Evolutionary conservation across 2,888 invertebrate species (phyloP).

Genomic region (Neoascia interrupta): DNA sequence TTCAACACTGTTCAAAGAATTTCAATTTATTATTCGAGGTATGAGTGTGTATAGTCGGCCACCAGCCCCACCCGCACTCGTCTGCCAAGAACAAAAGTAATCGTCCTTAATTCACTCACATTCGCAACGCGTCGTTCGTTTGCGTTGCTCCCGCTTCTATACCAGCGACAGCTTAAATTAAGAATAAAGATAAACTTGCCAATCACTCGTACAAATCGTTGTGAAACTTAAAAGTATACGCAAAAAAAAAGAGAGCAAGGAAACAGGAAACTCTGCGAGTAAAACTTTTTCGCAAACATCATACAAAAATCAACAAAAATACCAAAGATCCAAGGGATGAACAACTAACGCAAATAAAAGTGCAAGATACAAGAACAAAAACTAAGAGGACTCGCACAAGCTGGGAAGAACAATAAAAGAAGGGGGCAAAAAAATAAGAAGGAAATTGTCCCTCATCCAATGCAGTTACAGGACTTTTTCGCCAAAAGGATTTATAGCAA

Average conservation of each 20-base stretch:
- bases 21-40: conserved; percentile 36
- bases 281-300: conserved; percentile 60
- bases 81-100: conserved; percentile 37
- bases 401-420: conserved; percentile 6
- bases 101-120: conserved; percentile 61
- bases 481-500: conserved; percentile 54
- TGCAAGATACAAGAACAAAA: conserved; percentile 22
- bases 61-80: not conserved
- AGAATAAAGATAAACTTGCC: conserved; percentile 66
- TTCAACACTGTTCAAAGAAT: conserved; percentile 20
- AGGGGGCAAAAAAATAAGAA: conserved; percentile 40
- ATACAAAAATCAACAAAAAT: conserved; percentile 49
- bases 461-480: conserved; percentile 41
- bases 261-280: conserved; percentile 18
- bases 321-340: conserved; percentile 25
- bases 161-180: conserved; percentile 51
- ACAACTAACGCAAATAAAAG: conserved; percentile 49
- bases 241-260: conserved; percentile 12
- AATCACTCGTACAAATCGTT: conserved; percentile 64
- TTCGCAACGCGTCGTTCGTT: conserved; percentile 47
- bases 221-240: conserved; percentile 50
- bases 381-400: too few species aligned
- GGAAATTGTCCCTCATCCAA: conserved; percentile 17
- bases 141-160: conserved; percentile 34
- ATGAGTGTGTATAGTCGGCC: conserved; percentile 1